Evolutionary conservation across 2,797 vertebrate species (phyloP).

Genomic region (Xenentodon cancila): DNA sequence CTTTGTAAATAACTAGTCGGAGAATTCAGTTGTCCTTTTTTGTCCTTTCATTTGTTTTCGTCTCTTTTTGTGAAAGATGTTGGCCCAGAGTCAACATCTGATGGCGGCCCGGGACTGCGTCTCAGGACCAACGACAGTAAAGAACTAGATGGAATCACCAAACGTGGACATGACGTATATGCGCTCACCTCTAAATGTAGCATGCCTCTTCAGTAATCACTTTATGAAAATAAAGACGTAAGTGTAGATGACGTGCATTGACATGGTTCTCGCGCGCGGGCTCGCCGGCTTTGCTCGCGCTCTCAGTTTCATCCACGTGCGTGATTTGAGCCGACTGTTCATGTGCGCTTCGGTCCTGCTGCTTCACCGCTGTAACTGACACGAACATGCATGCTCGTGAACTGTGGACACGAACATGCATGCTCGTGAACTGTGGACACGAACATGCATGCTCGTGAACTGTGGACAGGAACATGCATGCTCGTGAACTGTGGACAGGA

Average conservation of each 20-base stretch:
- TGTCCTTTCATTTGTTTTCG: too few relatives aligned
- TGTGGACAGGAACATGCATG: too few relatives aligned
- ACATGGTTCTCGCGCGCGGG: conserved; percentile 12
- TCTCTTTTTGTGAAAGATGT: too few relatives aligned
- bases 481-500: conserved; percentile 4
- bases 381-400: too few relatives aligned
- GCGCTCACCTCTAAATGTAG: conserved; percentile 50
- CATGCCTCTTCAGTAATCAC: conserved; percentile 66
- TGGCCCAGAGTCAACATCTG: too few relatives aligned
- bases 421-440: conserved; percentile 4
- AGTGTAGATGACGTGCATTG: conserved; percentile 18
- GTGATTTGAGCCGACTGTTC: conserved; percentile 49
- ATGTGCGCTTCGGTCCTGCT: conserved; percentile 7
- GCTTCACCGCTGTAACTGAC: conserved; percentile 1
- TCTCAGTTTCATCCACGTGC: not conserved
- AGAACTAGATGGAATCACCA: too few relatives aligned
- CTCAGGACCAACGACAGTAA: too few relatives aligned
- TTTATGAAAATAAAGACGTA: conserved; percentile 43
- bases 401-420: conserved; percentile 8
- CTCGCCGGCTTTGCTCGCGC: too few relatives aligned
- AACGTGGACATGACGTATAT: not conserved
- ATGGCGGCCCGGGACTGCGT: too few relatives aligned
- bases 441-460: too few relatives aligned
- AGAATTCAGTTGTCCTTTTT: too few relatives aligned
- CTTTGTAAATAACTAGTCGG: too few relatives aligned